A percentile compares a stretch with the other conserved stretches of the same genome.
Conservation (phyloP, 2,888 invertebrate species). For the Habrosyne pyritoides region DNA sequence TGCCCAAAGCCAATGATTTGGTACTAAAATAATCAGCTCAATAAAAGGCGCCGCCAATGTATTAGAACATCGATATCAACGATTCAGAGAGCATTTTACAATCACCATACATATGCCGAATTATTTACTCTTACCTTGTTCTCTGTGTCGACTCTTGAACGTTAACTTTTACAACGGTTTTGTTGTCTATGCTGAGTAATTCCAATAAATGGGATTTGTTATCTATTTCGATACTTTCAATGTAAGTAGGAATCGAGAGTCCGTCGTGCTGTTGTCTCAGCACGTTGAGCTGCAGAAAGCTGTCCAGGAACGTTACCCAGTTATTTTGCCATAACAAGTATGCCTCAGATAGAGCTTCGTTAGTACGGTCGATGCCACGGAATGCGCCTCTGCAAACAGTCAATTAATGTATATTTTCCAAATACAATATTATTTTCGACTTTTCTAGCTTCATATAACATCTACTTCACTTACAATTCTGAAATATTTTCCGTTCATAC, state of each 20-base stretch:
- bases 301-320: constrained; percentile 92
- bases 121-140: too few relatives aligned
- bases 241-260: constrained; percentile 83
- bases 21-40: too few relatives aligned
- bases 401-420: constrained; percentile 1
- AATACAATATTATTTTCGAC: neutral
- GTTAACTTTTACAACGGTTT: neutral
- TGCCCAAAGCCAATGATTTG: too few relatives aligned
- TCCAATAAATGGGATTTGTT: too few relatives aligned
- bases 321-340: constrained; percentile 86
- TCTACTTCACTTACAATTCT: too few relatives aligned
- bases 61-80: too few relatives aligned
- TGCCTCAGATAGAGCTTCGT: constrained; percentile 47
- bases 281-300: constrained; percentile 89
- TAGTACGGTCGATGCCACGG: constrained; percentile 33
- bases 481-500: too few relatives aligned
- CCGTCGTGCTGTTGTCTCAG: constrained; percentile 84
- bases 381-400: constrained; percentile 47
- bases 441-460: too few relatives aligned
- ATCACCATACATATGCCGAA: too few relatives aligned
- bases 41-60: too few relatives aligned
- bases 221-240: constrained; percentile 36
- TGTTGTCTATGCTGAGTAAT: neutral
- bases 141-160: too few relatives aligned
- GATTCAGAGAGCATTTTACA: too few relatives aligned